phyloP scores from a whole-genome alignment of 2,113 vertebrate genomes.

The Megaleporinus macrocephalus region DNA sequence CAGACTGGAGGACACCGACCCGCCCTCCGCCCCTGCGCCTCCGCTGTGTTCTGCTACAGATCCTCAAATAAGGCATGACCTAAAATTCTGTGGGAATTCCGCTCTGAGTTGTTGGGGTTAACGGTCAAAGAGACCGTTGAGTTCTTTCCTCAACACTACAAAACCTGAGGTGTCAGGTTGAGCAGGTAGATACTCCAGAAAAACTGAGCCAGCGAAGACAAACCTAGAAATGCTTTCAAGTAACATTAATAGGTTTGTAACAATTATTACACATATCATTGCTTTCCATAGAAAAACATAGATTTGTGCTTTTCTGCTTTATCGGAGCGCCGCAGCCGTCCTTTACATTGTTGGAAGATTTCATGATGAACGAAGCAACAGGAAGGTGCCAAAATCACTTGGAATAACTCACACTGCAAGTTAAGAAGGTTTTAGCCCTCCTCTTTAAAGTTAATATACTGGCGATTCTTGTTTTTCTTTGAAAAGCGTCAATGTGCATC shows the following conservation, averaged over 20 bases:
- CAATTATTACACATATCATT: not conserved
- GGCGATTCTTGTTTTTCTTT: too few relatives aligned
- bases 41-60: not conserved
- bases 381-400: too few relatives aligned
- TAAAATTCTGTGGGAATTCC: not conserved
- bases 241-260: not conserved
- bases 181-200: not conserved
- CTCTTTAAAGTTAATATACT: too few relatives aligned
- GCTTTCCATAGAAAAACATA: too few relatives aligned
- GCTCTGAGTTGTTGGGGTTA: not conserved
- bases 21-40: not conserved
- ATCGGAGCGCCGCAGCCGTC: too few relatives aligned
- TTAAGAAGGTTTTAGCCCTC: too few relatives aligned
- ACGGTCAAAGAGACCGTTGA: not conserved
- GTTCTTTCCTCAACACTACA: not conserved
- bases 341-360: too few relatives aligned
- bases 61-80: not conserved
- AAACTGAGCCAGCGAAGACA: not conserved
- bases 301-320: too few relatives aligned
- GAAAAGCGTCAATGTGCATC: not conserved
- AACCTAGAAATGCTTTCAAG: not conserved
- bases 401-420: too few relatives aligned
- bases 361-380: too few relatives aligned
- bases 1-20: not conserved
- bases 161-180: too few relatives aligned